Base-by-base conservation (phyloP, 2,113 vertebrate species). In the Anguilla rostrata region DNA sequence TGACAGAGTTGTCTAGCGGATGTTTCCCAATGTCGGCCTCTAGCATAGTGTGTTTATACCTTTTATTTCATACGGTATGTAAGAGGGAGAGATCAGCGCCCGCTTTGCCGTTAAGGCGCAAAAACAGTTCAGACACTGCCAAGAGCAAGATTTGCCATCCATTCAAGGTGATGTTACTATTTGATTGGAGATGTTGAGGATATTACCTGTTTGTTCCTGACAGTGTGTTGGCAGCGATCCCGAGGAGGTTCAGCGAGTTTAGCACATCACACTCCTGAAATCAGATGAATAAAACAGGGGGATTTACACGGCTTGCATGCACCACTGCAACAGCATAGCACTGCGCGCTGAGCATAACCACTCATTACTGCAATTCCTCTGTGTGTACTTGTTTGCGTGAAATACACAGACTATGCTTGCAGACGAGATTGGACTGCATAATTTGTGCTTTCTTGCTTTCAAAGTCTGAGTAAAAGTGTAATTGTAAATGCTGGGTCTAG, bases 81-180 rank as follows among this genome's bases (percentile, higher is more conserved):
- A 12, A 75, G 79, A 75, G 71, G n/a, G 85, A 81, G 82, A 82
- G 84, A 56, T 41, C 75, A 60, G 87, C 86, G 87, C 87, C 89
- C 90, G 88, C 87, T 90, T 53, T 75, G 43, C 87, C 84, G 85
- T 90, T 91, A 89, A 89, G 86, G 86, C 71, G 6, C 71, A 12
- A 75, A 26, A n/a, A 26, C 26, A 34, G 71, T 75, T 5, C 78
- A 60, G 39, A 56, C 60, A 56, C 80, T 89, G 88, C 90, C 88
- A 90, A 88, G 63, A 88, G 20, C 86, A 92, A 90, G 86, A 88
- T 89, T 87, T 86, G 85, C 81, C 80, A 87, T 75, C 79, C 85
- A 75, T 56, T 90, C 83, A 82, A 89, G 88, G 86, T 90, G 82
- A 83, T 82, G 83, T 87, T 87, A 81, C 78, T 46, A 57, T 26